These are phyloP conservation scores for Lithophane ornitopus DNA, from an alignment of 2,888 invertebrate genomes.

Conservation along the genomic window DNA sequence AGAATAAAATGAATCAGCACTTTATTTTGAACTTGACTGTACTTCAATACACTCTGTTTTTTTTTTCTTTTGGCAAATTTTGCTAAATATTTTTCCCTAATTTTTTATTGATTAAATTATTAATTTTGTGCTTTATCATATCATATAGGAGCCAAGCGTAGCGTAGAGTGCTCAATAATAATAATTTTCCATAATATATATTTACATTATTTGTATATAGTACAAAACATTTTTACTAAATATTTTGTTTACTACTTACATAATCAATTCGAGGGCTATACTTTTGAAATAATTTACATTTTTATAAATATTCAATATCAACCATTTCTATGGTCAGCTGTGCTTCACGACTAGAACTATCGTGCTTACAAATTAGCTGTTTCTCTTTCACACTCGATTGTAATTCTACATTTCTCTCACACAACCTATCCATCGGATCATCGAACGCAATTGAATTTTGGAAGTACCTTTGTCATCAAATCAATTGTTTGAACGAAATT, in stretches of 20 bases:
- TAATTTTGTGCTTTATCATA: conserved; percentile 69
- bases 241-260: conserved; percentile 83
- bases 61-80: conserved; percentile 70
- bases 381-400: conserved; percentile 63
- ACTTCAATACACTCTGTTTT: conserved; percentile 62
- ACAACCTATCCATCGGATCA: conserved; percentile 42
- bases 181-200: conserved; percentile 68
- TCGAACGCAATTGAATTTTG: conserved; percentile 27
- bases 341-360: conserved; percentile 77
- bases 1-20: conserved; percentile 50
- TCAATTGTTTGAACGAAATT: conserved; percentile 26
- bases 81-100: conserved; percentile 66
- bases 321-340: conserved; percentile 68
- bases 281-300: conserved; percentile 67
- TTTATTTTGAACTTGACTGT: conserved; percentile 65
- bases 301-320: conserved; percentile 68
- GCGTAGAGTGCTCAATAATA: conserved; percentile 75
- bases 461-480: conserved; percentile 17
- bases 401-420: conserved; percentile 46
- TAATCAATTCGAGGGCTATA: conserved; percentile 75
- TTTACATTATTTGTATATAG: conserved; percentile 77
- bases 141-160: conserved; percentile 79
- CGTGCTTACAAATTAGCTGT: conserved; percentile 71
- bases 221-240: conserved; percentile 86
- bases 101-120: conserved; percentile 64